Evolutionary conservation across 64 coral and sea anemone species (phyloP), one percentile per base, ranked within the genome.

Genomic region (Dendrophyllia cribrosa): DNA sequence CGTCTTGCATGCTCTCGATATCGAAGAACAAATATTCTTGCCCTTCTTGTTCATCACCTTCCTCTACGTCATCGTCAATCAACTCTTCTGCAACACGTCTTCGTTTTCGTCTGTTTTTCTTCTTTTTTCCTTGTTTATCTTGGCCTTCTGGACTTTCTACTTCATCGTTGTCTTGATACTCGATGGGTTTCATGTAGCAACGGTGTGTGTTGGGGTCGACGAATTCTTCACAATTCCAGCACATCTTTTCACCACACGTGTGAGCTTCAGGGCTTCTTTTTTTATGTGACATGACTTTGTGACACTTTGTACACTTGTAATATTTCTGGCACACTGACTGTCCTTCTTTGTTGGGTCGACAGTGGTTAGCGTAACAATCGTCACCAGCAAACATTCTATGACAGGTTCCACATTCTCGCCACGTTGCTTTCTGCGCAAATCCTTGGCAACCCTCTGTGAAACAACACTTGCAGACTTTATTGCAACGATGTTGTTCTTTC

Each of bases 11-110:
- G 34, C 53, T 60, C 43, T 92, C 81, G 14, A 92, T 74, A 66
- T 92, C 81, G 16, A 86, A 86, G 44, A 86, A 92, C 34, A 77
- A n/a, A 24, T 91, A 83, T 13, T 59, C 53, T 77, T 92, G 86
- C 34, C 64, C 53, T 62, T 86, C 90, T 69, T 70, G 16, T 10
- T 86, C 82, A 5, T 86, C 65, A 6, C 56, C 65, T 13, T 73
- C 75, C 5, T 66, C 15, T 66, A 20, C 19, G 14, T 66, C n/a
- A 20, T 66, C 63, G 9, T 66, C 5, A 10, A 66, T 19, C 63
- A 66, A 20, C n/a, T 45, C 49, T 0, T 76, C 25, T 51, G 73
- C 14, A 13, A 15, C 3, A 12, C 49, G 49, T 14, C 49, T 51
- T 76, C 73, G 34, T 76, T 76, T 51, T 21, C 26, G 73, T 47